Base-by-base conservation (phyloP, 1,140 invertebrate genomes). In the Scaptomyza graminum region DNA sequence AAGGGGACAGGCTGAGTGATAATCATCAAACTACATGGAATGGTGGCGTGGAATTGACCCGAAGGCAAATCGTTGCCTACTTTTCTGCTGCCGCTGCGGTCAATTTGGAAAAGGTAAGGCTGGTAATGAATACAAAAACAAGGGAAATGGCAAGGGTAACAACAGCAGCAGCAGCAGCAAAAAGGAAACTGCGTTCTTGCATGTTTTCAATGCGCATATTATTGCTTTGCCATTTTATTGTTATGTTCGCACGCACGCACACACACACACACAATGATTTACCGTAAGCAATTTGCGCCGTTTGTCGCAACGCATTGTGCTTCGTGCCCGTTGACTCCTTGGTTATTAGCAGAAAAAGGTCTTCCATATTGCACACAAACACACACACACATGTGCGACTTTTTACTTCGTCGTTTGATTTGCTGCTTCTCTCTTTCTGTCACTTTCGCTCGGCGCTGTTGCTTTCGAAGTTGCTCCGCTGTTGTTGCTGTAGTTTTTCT, bases 211-310 rank as follows among this genome's bases (percentile, higher is more conserved):
- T 62, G 56, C 64, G 22, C 43, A 11, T 5, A 9, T 8, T 6
- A n/a, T 57, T 52, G 47, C n/a, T 15, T 50, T 64, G n/a, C 60
- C 34, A 34, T 47, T 57, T 66, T n/a, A 66, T 66, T 60, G 37
- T 34, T 41, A 50, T 47, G 16, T 60, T 50, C n/a, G 9, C 15
- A 52, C 55, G 37, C n/a, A 65, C 22, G 50, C 16, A 18, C 18
- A 54, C 9, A 61, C 22, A 65, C 37, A 57, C 28, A 59, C 60
- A 31, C 13, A 50, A 43, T 18, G 59, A 72, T 56, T 93, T 93
- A 96, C 96, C 96, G 90, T 95, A 94, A 78, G 96, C 96, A 93
- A 96, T 95, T 92, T 96, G 96, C 81, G 96, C 95, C 74, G 95
- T 93, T 93, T 96, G 95, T 79, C 94, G 94, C 71, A 96, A 84